Conservation (phyloP, 1,140 invertebrate genomes). For the Apis laboriosa region DNA sequence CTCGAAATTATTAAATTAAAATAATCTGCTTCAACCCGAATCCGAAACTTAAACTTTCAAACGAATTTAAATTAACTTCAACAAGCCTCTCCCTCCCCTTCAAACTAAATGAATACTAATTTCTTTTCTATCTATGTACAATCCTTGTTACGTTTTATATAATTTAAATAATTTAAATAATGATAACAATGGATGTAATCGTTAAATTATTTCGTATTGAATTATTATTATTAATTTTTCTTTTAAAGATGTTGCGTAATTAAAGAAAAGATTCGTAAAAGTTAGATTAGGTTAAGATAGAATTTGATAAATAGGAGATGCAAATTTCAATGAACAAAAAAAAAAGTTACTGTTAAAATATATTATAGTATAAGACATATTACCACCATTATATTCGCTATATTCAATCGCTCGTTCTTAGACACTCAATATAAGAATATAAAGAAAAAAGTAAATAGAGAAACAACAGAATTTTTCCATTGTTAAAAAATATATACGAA, state of each 20-base stretch:
- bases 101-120: constrained; percentile 17
- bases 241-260: no score
- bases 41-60: constrained; percentile 22
- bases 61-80: constrained; percentile 29
- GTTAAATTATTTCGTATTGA: no score
- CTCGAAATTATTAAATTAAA: constrained; percentile 30
- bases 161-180: neutral
- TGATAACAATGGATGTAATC: neutral
- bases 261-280: no score
- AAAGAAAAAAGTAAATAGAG: neutral
- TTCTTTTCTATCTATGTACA: neutral
- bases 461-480: neutral
- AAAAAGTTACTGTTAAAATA: no score
- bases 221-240: no score
- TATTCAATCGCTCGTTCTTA: no score
- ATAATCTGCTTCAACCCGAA: constrained; percentile 23
- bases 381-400: no score
- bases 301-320: no score
- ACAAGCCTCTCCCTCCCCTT: neutral
- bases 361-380: no score
- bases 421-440: neutral
- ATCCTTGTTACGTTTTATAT: neutral
- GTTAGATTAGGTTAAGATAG: no score
- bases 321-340: neutral
- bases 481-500: neutral